Percentiles rank a stretch among this genome's conserved stretches.
These are phyloP conservation scores for Lepidurus couesii DNA, from an alignment of 1,140 invertebrate genomes.

Conservation along the genomic window DNA sequence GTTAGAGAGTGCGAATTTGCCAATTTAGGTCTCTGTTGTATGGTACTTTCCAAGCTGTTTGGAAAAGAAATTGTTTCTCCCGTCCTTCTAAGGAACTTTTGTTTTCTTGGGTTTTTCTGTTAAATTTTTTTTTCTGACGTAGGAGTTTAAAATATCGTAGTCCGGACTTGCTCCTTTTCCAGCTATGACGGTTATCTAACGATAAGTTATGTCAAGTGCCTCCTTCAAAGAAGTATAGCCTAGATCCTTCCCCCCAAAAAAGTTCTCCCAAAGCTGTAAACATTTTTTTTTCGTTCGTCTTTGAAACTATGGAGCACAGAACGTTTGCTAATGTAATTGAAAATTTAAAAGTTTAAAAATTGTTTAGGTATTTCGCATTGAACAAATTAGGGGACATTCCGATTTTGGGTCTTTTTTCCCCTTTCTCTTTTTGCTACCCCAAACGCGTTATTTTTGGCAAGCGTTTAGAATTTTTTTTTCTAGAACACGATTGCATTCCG, in stretches of 20 bases:
- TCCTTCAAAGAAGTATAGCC: background rate
- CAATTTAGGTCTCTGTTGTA: constrained; percentile 9
- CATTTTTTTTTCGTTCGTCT: background rate
- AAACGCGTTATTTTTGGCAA: background rate
- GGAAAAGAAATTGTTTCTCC: background rate
- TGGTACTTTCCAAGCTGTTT: background rate
- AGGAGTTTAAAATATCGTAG: background rate
- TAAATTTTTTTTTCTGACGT: background rate
- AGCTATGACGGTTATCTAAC: background rate
- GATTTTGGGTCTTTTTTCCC: background rate
- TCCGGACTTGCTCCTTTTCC: background rate
- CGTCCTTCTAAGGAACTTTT: background rate
- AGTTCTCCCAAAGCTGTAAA: background rate
- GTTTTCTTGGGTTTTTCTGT: background rate
- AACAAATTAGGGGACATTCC: constrained; percentile 8
- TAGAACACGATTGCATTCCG: background rate
- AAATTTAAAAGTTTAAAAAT: too few species aligned
- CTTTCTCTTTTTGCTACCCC: background rate
- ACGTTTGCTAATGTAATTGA: background rate
- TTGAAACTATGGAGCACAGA: background rate
- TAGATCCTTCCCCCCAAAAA: background rate
- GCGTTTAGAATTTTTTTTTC: background rate
- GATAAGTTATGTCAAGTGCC: constrained; percentile 11
- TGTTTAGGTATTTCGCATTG: background rate
- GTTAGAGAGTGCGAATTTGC: constrained; percentile 3